Conservation (phyloP, 2,888 invertebrate species). For the Galerucella nymphaeae region DNA sequence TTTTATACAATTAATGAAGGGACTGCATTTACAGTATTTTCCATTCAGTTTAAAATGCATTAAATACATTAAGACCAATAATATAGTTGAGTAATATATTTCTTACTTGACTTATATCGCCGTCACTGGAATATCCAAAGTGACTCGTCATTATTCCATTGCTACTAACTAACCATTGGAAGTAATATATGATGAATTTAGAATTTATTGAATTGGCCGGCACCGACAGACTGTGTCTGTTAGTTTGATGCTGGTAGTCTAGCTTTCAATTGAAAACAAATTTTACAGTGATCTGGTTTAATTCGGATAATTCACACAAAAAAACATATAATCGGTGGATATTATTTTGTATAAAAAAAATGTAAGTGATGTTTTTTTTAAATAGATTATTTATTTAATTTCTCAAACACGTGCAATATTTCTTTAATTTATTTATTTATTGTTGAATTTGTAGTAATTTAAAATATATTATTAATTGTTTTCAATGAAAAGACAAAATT, state of each 20-base stretch:
- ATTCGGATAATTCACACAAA: background rate
- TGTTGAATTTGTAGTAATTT: no score
- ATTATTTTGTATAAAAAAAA: background rate
- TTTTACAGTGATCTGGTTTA: background rate
- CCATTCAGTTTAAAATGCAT: no score
- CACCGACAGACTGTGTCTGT: background rate
- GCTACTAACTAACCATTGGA: background rate
- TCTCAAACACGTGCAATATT: no score
- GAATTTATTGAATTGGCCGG: constrained; percentile 1
- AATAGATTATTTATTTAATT: background rate
- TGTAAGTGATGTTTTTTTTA: background rate
- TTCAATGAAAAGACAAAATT: no score
- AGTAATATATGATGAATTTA: constrained; percentile 4
- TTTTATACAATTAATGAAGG: no score
- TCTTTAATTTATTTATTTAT: no score
- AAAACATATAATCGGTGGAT: background rate
- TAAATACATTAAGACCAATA: no score
- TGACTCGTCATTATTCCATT: background rate
- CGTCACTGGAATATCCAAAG: background rate
- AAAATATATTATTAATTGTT: no score
- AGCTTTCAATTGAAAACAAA: background rate
- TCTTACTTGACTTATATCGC: background rate
- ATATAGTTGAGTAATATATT: background rate
- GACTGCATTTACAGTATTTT: no score
- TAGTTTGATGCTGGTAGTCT: background rate